Evolutionary conservation across 2,797 vertebrate species (phyloP).

Genomic region (Pempheris klunzingeri): DNA sequence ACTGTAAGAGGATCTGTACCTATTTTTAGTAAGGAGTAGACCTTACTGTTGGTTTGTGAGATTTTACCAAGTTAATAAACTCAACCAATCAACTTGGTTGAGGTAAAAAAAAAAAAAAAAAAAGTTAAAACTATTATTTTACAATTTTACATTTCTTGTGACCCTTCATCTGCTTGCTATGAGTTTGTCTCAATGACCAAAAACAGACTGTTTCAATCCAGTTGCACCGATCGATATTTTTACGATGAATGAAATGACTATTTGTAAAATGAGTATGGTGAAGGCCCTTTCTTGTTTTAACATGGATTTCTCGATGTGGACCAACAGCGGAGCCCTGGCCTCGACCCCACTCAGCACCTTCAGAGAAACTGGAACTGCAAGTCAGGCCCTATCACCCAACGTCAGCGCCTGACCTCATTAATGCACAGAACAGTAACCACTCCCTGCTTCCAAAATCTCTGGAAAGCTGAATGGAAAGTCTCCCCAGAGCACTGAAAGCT

Average conservation of each 20-base stretch:
- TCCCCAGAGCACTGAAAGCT: background rate
- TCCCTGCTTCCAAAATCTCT: constrained; percentile 7
- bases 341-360: background rate
- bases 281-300: background rate
- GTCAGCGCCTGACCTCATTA: background rate
- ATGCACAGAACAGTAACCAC: constrained; percentile 4
- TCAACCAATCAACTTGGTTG: constrained; percentile 3
- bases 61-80: constrained; percentile 9
- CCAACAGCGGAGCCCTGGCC: background rate
- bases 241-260: background rate
- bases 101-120: too few relatives aligned
- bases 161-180: background rate
- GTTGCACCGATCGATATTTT: background rate
- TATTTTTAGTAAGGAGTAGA: constrained; percentile 26
- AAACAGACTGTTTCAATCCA: background rate
- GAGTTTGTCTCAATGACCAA: background rate
- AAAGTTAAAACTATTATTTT: constrained; percentile 4
- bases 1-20: constrained; percentile 25
- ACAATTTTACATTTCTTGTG: constrained; percentile 1
- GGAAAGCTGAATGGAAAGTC: too few relatives aligned
- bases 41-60: constrained; percentile 1
- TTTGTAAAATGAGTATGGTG: background rate
- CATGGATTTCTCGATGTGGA: background rate
- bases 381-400: background rate
- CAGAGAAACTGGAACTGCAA: constrained; percentile 2